Conservation (phyloP, 2,888 invertebrate species). For the Lysandra coridon region DNA sequence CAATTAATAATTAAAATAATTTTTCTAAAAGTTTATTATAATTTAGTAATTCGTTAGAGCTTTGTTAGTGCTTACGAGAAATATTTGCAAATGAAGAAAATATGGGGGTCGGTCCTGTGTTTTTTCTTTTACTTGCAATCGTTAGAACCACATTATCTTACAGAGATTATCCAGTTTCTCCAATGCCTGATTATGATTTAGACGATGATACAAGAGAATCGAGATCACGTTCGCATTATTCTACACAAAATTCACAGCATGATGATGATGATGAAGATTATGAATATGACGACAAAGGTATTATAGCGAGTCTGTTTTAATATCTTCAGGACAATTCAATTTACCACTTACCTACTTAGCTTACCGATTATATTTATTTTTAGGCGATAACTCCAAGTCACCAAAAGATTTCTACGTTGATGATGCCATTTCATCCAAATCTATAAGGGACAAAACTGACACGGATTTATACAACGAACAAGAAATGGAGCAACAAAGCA, state of each 20-base stretch:
- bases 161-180: conserved; percentile 15
- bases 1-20: conserved; percentile 54
- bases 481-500: conserved; percentile 11
- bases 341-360: too few species aligned
- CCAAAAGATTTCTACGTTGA: background rate
- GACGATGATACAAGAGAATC: conserved; percentile 6
- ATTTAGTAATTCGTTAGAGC: background rate
- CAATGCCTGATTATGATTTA: conserved; percentile 18
- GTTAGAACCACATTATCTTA: background rate
- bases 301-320: background rate
- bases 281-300: conserved; percentile 6
- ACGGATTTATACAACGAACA: conserved; percentile 42
- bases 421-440: background rate
- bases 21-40: background rate
- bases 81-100: background rate
- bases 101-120: background rate
- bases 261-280: background rate
- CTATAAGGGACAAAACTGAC: conserved; percentile 1
- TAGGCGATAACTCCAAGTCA: conserved; percentile 19
- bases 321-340: too few species aligned
- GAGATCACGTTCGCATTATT: background rate
- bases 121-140: background rate
- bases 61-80: background rate
- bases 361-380: background rate
- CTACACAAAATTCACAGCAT: background rate